Percentiles rank a stretch among this genome's conserved stretches.
Evolutionary conservation across 2,888 invertebrate species (phyloP).

Genomic region (Erebia ligea): DNA sequence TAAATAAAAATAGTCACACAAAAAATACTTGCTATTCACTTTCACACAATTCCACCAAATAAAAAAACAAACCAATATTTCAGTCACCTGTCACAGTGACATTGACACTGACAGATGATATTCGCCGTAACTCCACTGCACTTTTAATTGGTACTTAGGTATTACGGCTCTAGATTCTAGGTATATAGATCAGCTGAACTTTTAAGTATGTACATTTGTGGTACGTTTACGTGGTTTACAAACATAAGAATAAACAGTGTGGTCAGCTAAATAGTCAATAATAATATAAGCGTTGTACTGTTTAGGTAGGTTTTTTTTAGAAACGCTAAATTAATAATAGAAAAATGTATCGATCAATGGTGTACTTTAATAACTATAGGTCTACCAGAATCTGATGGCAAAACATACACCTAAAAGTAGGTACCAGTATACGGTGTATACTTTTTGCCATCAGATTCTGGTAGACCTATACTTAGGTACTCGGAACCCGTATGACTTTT

Average conservation of each 20-base stretch:
- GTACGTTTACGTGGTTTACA: not conserved
- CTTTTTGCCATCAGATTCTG: too few species aligned
- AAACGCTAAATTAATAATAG: constrained; percentile 17
- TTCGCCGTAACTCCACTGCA: too few species aligned
- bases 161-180: not conserved
- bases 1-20: not conserved
- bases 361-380: too few species aligned
- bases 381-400: too few species aligned
- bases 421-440: too few species aligned
- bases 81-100: not conserved
- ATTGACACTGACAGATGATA: too few species aligned
- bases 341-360: constrained; percentile 8
- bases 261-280: not conserved
- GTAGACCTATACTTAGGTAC: too few species aligned
- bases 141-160: too few species aligned
- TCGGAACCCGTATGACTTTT: too few species aligned
- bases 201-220: too few species aligned
- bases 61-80: too few species aligned
- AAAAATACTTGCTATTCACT: not conserved
- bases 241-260: not conserved
- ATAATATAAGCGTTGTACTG: not conserved
- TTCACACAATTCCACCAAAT: not conserved
- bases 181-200: not conserved
- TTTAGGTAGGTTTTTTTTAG: not conserved
- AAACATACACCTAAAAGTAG: too few species aligned